phyloP scores from a whole-genome alignment of 2,888 invertebrate species.

The Epistrophella euchroma region DNA sequence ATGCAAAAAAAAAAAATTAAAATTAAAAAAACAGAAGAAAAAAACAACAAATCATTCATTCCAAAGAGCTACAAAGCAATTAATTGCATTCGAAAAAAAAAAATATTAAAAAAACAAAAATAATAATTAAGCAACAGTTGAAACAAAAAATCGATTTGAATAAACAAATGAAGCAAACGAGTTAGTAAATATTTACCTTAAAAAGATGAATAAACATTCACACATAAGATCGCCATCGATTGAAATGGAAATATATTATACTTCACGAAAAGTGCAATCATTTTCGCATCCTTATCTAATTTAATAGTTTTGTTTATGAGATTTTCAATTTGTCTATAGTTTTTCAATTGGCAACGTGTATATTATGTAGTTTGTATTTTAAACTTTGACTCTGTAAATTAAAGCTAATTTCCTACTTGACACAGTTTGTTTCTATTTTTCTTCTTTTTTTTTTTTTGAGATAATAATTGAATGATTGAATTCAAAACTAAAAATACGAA shows the following conservation, averaged over 20 bases:
- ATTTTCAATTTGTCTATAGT: constrained; percentile 12
- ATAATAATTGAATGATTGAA: constrained; percentile 1
- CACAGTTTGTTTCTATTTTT: neutral
- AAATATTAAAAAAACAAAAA: constrained; percentile 27
- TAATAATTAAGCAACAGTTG: constrained; percentile 34
- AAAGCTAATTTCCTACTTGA: constrained; percentile 11
- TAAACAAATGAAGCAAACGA: constrained; percentile 69
- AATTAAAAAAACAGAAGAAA: neutral
- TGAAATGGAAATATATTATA: constrained; percentile 24
- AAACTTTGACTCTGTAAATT: constrained; percentile 11
- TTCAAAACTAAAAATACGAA: neutral
- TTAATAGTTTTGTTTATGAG: constrained; percentile 34
- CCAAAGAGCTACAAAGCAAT: constrained; percentile 22
- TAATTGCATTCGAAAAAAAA: neutral
- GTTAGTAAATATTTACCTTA: constrained; percentile 64
- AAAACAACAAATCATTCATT: constrained; percentile 16
- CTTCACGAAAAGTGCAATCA: constrained; percentile 14
- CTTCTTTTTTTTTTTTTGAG: neutral
- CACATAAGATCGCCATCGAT: constrained; percentile 22
- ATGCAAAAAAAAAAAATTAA: constrained; percentile 25
- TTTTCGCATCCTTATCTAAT: constrained; percentile 22
- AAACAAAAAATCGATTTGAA: constrained; percentile 55
- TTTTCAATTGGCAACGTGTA: neutral
- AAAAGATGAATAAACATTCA: constrained; percentile 34
- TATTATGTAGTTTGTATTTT: neutral